A percentile compares a stretch with the other conserved stretches of the same genome.
These are phyloP conservation scores for Tachuris rubrigastra DNA, from an alignment of 2,113 vertebrate species.

Conservation along the genomic window DNA sequence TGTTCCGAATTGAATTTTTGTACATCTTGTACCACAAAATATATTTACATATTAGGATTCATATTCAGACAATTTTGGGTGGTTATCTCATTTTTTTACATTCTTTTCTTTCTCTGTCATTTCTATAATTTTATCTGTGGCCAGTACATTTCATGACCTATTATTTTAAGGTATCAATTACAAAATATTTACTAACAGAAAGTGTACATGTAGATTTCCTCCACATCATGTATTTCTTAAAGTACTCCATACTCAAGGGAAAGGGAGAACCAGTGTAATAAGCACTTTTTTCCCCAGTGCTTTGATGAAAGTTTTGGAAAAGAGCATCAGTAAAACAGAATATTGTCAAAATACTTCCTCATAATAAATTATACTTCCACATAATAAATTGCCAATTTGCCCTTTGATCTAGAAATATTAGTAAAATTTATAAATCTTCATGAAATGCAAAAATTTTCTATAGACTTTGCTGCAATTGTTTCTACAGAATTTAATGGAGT, in stretches of 20 bases:
- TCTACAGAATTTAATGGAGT: background rate
- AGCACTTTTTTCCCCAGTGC: background rate
- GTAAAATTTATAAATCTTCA: background rate
- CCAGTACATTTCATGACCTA: background rate
- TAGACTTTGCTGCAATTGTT: background rate
- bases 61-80: background rate
- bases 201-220: background rate
- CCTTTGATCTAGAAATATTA: background rate
- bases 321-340: background rate
- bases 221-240: background rate
- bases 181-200: background rate
- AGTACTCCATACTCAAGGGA: background rate
- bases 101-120: background rate
- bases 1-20: background rate
- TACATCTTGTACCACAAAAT: background rate
- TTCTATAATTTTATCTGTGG: background rate
- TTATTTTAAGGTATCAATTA: background rate
- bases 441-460: background rate
- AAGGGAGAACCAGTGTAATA: background rate
- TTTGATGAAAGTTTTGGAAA: background rate
- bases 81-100: background rate
- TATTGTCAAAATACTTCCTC: background rate
- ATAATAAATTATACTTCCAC: background rate
- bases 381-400: background rate
- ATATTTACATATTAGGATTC: background rate